These are phyloP conservation scores for Ecdyonurus torrentis DNA, from an alignment of 2,888 invertebrate species.

Conservation along the genomic window DNA sequence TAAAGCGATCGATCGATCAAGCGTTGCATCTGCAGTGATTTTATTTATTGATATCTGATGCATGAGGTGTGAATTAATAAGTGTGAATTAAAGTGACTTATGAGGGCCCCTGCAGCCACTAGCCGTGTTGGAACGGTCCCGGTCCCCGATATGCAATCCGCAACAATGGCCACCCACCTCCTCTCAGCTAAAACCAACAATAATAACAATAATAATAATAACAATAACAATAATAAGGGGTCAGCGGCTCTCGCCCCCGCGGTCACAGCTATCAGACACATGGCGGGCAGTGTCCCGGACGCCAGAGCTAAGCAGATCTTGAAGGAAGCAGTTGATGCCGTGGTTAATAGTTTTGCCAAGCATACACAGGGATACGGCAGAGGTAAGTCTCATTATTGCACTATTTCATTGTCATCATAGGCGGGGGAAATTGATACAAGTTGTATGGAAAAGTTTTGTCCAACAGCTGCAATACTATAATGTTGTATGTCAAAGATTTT, in stretches of 20 bases:
- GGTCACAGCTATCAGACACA: conserved; percentile 3
- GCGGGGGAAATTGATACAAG: too few relatives aligned
- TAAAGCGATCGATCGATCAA: not conserved
- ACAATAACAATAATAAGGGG: not conserved
- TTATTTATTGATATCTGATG: not conserved
- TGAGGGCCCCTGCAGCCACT: not conserved
- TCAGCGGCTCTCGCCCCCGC: not conserved
- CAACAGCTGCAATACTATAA: too few relatives aligned
- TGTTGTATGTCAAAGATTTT: too few relatives aligned
- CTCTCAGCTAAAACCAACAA: not conserved
- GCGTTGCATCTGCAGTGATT: not conserved
- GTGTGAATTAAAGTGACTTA: too few relatives aligned
- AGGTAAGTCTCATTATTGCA: too few relatives aligned
- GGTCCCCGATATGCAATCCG: not conserved
- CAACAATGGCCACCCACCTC: not conserved
- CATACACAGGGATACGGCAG: conserved; percentile 51
- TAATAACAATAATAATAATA: not conserved
- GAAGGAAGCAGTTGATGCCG: conserved; percentile 54
- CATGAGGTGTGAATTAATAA: too few relatives aligned
- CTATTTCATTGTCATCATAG: too few relatives aligned
- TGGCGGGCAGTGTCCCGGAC: conserved; percentile 26
- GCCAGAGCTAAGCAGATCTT: conserved; percentile 38
- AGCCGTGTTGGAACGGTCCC: not conserved
- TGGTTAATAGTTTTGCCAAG: conserved; percentile 55
- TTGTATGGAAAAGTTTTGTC: too few relatives aligned